These are phyloP conservation scores for Phaenicophaeus curvirostris DNA, from an alignment of 2,797 vertebrate genomes.

Conservation along the genomic window DNA sequence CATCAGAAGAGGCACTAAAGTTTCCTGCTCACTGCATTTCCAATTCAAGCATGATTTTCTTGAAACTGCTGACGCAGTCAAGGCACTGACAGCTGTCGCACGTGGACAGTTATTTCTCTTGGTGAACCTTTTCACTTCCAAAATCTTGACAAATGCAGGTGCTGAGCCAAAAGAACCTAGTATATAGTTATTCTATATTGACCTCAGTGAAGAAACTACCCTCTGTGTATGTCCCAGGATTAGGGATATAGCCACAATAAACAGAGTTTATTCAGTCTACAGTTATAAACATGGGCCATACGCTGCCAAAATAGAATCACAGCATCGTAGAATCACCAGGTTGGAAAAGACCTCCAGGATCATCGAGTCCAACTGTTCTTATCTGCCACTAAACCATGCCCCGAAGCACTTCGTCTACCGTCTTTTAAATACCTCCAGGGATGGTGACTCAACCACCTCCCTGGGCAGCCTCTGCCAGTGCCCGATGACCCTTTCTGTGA, in stretches of 20 bases:
- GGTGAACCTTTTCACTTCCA: neutral
- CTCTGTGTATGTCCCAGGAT: rapidly evolving
- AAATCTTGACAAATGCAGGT: neutral
- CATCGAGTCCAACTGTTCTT: no score
- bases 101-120: neutral
- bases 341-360: no score
- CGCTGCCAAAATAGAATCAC: rapidly evolving
- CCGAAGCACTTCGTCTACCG: no score
- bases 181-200: neutral
- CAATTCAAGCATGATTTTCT: neutral
- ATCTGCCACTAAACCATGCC: no score
- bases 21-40: neutral
- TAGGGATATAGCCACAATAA: neutral
- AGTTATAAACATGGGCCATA: neutral
- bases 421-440: no score
- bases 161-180: neutral
- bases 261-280: neutral
- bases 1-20: neutral
- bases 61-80: neutral
- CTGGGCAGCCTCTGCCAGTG: no score
- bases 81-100: neutral
- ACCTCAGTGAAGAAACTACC: neutral
- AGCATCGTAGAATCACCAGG: no score
- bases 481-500: no score
- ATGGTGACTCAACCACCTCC: no score